Evolutionary conservation across 2,113 vertebrate genomes (phyloP), one percentile per base, ranked within the genome.

Genomic region (Hydrochoerus hydrochaeris): DNA sequence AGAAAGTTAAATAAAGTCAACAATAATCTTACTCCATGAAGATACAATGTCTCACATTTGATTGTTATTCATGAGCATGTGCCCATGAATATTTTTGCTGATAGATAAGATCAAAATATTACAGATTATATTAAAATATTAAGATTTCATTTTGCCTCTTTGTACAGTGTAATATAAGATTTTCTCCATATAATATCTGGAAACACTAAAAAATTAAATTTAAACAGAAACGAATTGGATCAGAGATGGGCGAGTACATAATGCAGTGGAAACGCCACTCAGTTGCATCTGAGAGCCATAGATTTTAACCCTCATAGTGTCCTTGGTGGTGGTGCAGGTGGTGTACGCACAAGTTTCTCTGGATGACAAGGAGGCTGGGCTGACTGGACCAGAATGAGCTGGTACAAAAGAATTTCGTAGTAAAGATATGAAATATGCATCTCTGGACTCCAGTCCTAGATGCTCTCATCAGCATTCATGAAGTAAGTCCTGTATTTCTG

Each of bases 31-130:
- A 88, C 10, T 4, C 35, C 24, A 58, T 90, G 13, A 91, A 93
- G 35, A 28, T 63, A 87, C 41, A 91, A 62, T 58, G 4, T 44
- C 30, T 88, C 78, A 84, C 16, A 84, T 30, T 49, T 93, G n/a
- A 8, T 71, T 90, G 19, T 90, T 35, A 46, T 52, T 54, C 52
- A 35, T 86, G 4, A 35, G 32, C 16, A 91, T 49, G 71, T 95
- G 95, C 77, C 28, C 57, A 35, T 84, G 58, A 90, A 62, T 69
- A 57, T 57, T 92, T 95, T 90, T 97, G 22, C 49, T 92, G 14
- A 85, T 3, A 63, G 28, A 85, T 85, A 87, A 91, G 60, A 67
- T 78, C 20, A 71, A 96, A 91, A 38, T 82, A 71, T 92, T 46
- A 57, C 0, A 63, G 7, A 52, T 52, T 16, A 52, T 71, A 5